Evolutionary conservation across 92 coral and sea anemone genomes (phyloP).

Genomic region (Porites rus): DNA sequence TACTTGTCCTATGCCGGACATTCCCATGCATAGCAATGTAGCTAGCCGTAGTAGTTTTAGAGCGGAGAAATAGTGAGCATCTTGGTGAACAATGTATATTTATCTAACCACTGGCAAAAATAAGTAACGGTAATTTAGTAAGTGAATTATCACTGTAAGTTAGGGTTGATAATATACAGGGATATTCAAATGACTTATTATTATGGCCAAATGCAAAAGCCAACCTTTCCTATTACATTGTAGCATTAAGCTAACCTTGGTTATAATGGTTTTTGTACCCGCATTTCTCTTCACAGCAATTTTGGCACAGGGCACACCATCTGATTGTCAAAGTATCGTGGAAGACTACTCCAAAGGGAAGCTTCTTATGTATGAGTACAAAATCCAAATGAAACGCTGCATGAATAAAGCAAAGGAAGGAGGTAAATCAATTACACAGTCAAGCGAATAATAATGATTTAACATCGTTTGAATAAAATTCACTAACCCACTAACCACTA

Average conservation of each 20-base stretch:
- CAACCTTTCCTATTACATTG: not conserved
- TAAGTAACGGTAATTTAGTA: too few relatives aligned
- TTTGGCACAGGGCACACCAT: slow-evolving; percentile 53
- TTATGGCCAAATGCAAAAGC: too few relatives aligned
- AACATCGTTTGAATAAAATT: not conserved
- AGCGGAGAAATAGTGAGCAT: too few relatives aligned
- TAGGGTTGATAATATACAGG: too few relatives aligned
- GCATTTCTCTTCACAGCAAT: slow-evolving; percentile 42
- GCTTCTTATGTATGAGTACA: slow-evolving; percentile 85
- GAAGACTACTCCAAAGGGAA: slow-evolving; percentile 81
- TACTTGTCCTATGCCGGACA: too few relatives aligned
- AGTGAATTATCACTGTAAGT: too few relatives aligned
- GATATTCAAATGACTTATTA: too few relatives aligned
- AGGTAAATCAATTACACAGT: slow-evolving; percentile 19
- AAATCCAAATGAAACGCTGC: slow-evolving; percentile 81
- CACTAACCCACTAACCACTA: slow-evolving; percentile 36
- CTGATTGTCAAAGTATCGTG: slow-evolving; percentile 74
- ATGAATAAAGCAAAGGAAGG: slow-evolving; percentile 53
- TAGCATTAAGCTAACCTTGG: not conserved
- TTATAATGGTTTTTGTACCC: not conserved
- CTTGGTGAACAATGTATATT: too few relatives aligned
- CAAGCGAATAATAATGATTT: not conserved
- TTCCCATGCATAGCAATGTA: too few relatives aligned
- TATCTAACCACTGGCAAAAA: too few relatives aligned
- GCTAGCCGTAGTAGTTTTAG: too few relatives aligned